Base-by-base conservation (phyloP, 2,797 vertebrate genomes). In the Dendrocincla tyrannina region DNA sequence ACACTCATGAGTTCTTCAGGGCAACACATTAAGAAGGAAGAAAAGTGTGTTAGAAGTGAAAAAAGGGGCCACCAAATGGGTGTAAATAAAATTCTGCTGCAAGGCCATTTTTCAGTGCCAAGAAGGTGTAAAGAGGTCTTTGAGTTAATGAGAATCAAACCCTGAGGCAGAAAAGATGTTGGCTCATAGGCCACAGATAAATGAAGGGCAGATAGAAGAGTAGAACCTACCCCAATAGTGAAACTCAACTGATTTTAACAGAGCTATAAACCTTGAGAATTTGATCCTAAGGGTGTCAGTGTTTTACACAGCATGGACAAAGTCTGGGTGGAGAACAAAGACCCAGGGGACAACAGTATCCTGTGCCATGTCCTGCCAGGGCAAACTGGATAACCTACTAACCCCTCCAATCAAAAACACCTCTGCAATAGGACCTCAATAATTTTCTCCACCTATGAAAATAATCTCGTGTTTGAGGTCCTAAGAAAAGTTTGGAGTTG, bases 41-140 rank as follows among this genome's bases (percentile, higher is more conserved):
- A 47, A 60, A 89, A 86, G 60, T 33, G 20, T 49, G 22, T 72
- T 58, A 81, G 60, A 74, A 93, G 30, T 58, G n/a, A 46, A 77
- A 80, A 89, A 81, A 47, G 32, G 41, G 69, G 50, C 42, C 53
- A 93, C 55, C 50, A 73, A 85, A 83, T 0, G 13, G 9, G 32
- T 88, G 47, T 42, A 88, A 89, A 94, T 56, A 84, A 75, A 81
- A 62, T 66, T 69, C 53, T 18, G 18, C 55, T 91, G 32, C 62
- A 86, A 91, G 50, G 68, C 13, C 17, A 4, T 53, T 81, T 81
- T 76, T 86, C 75, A 55, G 7, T 52, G 58, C 66, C 64, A 91
- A 72, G 74, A 91, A 85, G 89, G 85, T 91, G 79, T 73, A 92
- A 94, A 68, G 87, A 88, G 60, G 58, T 58, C 69, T 86, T 33